Percentiles rank a stretch among this genome's conserved stretches.
Evolutionary conservation across 2,888 invertebrate species (phyloP).

Genomic region (Plebejus anna): DNA sequence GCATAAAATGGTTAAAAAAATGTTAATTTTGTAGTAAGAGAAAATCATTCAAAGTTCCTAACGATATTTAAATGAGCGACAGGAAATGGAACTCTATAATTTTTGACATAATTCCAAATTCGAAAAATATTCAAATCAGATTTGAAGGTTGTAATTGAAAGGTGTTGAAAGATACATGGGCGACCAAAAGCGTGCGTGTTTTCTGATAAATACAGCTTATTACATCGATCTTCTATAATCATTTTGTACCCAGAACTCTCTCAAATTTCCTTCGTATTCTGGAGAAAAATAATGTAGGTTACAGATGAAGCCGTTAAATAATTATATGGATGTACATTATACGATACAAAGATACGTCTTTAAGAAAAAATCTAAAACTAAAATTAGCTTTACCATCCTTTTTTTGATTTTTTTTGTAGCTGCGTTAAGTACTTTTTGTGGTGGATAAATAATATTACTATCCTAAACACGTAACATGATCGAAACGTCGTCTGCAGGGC

Average conservation of each 20-base stretch:
- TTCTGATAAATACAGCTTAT: conserved; percentile 53
- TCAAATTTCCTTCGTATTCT: not conserved
- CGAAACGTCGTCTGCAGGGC: too few relatives aligned
- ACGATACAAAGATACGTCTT: too few relatives aligned
- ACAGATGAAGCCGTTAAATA: not conserved
- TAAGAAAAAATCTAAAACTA: too few relatives aligned
- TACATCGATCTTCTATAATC: conserved; percentile 28
- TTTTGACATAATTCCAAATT: not conserved
- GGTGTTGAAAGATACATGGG: conserved; percentile 58
- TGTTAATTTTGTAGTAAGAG: not conserved
- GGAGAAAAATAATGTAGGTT: not conserved
- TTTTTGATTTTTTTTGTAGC: too few relatives aligned
- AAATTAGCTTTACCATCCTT: too few relatives aligned
- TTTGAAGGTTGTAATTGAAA: conserved; percentile 58
- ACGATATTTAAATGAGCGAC: not conserved
- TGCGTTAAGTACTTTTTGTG: too few relatives aligned
- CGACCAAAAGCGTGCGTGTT: conserved; percentile 68
- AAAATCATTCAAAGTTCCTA: not conserved
- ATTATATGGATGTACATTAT: too few relatives aligned
- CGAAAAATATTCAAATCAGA: conserved; percentile 45
- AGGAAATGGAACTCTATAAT: not conserved
- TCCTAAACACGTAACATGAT: too few relatives aligned
- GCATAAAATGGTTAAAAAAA: not conserved
- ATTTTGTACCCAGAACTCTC: conserved; percentile 11
- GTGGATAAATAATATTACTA: too few relatives aligned